Evolutionary conservation across 2,797 vertebrate species (phyloP).

Genomic region (Vipera latastei): DNA sequence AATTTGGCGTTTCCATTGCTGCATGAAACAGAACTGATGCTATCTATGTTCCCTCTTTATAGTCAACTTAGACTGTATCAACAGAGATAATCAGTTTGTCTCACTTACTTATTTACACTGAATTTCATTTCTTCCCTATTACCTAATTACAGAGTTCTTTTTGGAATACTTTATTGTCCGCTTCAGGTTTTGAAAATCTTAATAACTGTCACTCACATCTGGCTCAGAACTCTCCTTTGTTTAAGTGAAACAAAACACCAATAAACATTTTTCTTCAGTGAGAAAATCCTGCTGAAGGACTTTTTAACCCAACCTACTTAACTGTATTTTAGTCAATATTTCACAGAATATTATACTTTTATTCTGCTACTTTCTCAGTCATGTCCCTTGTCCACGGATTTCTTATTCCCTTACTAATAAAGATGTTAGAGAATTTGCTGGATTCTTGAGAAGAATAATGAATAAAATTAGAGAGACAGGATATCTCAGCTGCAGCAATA

Average conservation of each 20-base stretch:
- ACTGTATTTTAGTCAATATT: neutral
- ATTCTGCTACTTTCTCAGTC: neutral
- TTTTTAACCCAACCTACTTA: neutral
- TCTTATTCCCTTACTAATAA: neutral
- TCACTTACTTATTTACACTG: neutral
- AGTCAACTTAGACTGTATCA: neutral
- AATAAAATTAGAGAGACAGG: neutral
- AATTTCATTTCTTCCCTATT: neutral
- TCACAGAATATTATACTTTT: neutral
- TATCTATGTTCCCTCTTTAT: neutral
- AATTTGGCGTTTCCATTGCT: neutral
- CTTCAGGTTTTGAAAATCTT: neutral
- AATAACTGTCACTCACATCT: conserved; percentile 2
- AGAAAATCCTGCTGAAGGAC: neutral
- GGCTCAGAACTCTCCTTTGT: neutral
- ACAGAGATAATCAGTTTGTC: neutral
- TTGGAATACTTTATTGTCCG: neutral
- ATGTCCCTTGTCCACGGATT: neutral
- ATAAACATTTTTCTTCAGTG: neutral
- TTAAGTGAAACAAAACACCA: neutral
- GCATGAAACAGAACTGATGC: neutral
- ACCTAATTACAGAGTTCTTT: neutral
- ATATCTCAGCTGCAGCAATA: neutral
- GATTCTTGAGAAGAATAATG: neutral
- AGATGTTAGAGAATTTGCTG: neutral